Evolutionary conservation across 2,797 vertebrate species (phyloP), one percentile per base, ranked within the genome.

Genomic region (Tangara arthus): DNA sequence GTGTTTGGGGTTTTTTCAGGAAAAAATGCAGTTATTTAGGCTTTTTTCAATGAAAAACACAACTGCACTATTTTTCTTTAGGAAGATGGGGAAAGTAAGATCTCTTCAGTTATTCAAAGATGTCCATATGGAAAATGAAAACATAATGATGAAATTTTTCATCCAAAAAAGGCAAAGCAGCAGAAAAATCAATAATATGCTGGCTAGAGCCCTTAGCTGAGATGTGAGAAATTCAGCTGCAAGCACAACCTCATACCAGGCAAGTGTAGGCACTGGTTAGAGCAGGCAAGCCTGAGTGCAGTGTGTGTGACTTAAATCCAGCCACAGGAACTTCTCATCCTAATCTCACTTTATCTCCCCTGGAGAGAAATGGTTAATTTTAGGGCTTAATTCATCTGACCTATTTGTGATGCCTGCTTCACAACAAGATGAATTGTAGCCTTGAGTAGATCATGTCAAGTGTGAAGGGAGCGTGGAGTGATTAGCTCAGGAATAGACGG

Each of bases 331-430:
- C 53, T 64, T 42, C 75, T 60, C 61, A 55, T 65, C 57, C 57
- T 83, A 75, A 86, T 90, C 76, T 82, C 76, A 41, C 50, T 90
- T 90, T 39, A 64, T 86, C 89, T 94, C 75, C 79, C 2, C 3
- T 21, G 61, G 57, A 86, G 76, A 83, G 69, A 95, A 96, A 91
- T 88, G 66, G 91, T 94, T 94, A 76, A 94, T 96, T 94, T 92
- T 90, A 81, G 73, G 61, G 41, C 59, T 94, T 96, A 91, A 94
- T 94, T 93, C 82, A 76, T 91, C 85, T 96, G 96, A 95, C 96
- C 94, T 93, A 76, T 93, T 95, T 95, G 87, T 2, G 0, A 16
- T 55, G 82, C 44, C 82, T 86, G 93, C 91, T 88, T 86, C 76
- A 61, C 87, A 92, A 69, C 81, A 91, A 88, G 94, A 88, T 82